Evolutionary conservation across 2,113 vertebrate species (phyloP), one percentile per base, ranked within the genome.

Genomic region (Pelmatolapia mariae): DNA sequence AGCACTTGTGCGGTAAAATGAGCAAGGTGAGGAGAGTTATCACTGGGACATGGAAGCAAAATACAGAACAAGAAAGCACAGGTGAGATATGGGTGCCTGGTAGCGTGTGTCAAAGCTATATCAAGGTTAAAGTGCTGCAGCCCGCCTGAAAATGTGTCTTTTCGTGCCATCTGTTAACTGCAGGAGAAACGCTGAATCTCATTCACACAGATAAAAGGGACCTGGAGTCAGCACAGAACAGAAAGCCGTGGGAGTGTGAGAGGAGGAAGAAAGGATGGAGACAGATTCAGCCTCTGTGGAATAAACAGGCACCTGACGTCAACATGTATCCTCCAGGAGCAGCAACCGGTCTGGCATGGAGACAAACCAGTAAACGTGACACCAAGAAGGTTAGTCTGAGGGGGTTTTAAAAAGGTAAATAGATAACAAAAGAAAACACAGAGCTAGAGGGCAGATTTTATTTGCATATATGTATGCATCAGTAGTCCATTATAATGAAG

Each of bases 111-210:
- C 19, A 31, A 59, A 85, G 84, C 50, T 76, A 19, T 47, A 88
- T 86, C 87, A 91, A 91, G 91, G 92, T 92, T 85, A 91, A 89
- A 91, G 84, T 86, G 90, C 6, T 92, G 90, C 85, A 93, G 33
- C 24, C 31, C 7, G 85, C 40, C 73, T 80, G 56, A 73, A 92
- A 87, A 88, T 63, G 10, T 83, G 84, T 82, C 36, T 82, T 79
- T 79, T 80, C 83, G 36, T 92, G 87, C 91, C 89, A 95, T 94
- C 94, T 95, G 94, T 94, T 94, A 92, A 93, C 89, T 85, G 83
- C 87, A 82, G 90, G 82, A 82, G 86, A 68, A 43, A 92, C 22
- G 40, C 76, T 29, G 80, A 85, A 59, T 92, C 33, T 87, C 92
- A 86, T 83, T 92, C 86, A 86, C 93, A 87, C 80, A 76, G 6